These are phyloP conservation scores for Bos taurus DNA, from an alignment of 2,113 vertebrate species.

Conservation along the genomic window DNA sequence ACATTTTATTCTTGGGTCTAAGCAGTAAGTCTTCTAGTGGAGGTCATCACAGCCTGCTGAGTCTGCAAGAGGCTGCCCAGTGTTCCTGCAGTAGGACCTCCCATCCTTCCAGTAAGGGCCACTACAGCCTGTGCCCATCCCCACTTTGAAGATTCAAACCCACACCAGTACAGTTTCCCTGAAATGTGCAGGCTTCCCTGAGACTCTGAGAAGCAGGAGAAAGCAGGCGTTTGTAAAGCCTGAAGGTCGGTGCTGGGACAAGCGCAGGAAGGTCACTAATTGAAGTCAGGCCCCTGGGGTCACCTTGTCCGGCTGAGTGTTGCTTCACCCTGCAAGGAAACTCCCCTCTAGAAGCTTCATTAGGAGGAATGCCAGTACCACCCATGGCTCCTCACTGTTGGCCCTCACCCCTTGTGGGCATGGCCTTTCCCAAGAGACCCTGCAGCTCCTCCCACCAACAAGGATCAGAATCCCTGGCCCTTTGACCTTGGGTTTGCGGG, in stretches of 20 bases:
- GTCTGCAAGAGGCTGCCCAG: background rate
- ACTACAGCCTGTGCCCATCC: background rate
- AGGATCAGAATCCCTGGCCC: background rate
- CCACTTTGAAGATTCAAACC: background rate
- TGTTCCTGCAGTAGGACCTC: background rate
- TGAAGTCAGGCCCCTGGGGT: background rate
- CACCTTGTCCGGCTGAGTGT: background rate
- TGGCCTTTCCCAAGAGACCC: background rate
- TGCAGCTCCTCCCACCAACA: background rate
- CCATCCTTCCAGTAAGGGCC: too few relatives aligned
- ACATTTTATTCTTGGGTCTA: background rate
- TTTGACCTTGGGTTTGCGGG: background rate
- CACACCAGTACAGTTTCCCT: background rate
- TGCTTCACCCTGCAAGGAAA: background rate
- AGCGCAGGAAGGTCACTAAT: background rate
- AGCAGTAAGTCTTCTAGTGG: background rate
- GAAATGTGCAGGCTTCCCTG: background rate
- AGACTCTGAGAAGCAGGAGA: background rate
- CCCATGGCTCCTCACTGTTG: background rate
- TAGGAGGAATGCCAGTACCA: background rate
- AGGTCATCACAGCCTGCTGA: background rate
- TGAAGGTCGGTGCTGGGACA: background rate
- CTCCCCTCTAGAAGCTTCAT: background rate
- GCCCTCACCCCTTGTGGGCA: too few relatives aligned
- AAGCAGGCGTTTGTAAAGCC: background rate